These are phyloP conservation scores for Antennarius maculatus DNA, from an alignment of 2,797 vertebrate genomes.

Conservation along the genomic window DNA sequence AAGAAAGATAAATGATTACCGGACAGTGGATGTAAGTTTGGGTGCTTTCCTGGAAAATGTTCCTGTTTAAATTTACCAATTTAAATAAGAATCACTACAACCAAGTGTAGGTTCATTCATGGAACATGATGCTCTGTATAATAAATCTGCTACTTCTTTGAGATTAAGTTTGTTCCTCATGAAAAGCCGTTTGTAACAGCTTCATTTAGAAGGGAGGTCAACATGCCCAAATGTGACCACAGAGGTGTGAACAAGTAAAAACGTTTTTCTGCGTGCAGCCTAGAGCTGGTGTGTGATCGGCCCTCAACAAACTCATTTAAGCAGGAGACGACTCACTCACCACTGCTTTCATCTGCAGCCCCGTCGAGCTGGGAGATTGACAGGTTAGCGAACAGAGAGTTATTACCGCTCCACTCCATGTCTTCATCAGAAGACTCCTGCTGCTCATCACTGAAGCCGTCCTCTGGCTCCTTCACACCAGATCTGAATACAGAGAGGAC, in stretches of 20 bases:
- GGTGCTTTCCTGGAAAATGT: too few relatives aligned
- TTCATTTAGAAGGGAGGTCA: too few relatives aligned
- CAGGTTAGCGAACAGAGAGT: conserved; percentile 85
- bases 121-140: too few relatives aligned
- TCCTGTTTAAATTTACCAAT: too few relatives aligned
- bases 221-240: background rate
- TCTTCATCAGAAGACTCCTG: conserved; percentile 92
- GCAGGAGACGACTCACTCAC: conserved; percentile 81
- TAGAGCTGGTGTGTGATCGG: conserved; percentile 1
- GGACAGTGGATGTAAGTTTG: too few relatives aligned
- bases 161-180: too few relatives aligned
- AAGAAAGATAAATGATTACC: too few relatives aligned
- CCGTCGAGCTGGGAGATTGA: conserved; percentile 98
- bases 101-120: too few relatives aligned
- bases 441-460: conserved; percentile 88
- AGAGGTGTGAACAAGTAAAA: background rate
- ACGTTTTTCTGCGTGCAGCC: background rate
- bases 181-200: too few relatives aligned
- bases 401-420: conserved; percentile 92
- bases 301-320: conserved; percentile 23
- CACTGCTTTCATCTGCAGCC: conserved; percentile 95
- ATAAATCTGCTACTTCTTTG: too few relatives aligned
- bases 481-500: conserved; percentile 55
- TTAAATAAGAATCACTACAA: too few relatives aligned
- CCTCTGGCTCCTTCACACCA: conserved; percentile 80